Evolutionary conservation across 2,113 vertebrate species (phyloP).

Genomic region (Microcebus griseorufus): DNA sequence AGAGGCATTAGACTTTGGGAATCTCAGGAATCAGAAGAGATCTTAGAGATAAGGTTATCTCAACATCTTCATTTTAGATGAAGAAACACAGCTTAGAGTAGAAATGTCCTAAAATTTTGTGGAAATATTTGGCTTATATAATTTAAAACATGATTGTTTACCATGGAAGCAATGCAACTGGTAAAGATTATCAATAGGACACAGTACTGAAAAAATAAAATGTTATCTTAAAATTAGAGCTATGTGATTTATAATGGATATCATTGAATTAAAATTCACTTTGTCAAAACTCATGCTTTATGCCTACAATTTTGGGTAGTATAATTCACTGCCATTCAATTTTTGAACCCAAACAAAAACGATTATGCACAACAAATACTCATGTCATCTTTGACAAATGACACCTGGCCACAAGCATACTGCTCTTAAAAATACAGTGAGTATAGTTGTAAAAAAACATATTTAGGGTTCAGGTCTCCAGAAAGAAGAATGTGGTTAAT

Average conservation of each 20-base stretch:
- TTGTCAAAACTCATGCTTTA: slow-evolving; percentile 11
- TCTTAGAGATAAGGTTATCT: not conserved
- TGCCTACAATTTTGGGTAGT: not conserved
- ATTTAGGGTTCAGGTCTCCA: not conserved
- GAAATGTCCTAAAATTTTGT: not conserved
- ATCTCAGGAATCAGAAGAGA: not conserved
- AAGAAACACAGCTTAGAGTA: not conserved
- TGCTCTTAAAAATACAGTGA: not conserved
- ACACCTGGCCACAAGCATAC: not conserved
- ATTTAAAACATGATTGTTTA: slow-evolving; percentile 17
- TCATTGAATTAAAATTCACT: slow-evolving; percentile 16
- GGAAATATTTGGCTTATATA: not conserved
- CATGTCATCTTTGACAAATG: not conserved
- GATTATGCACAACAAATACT: not conserved
- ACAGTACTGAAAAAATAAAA: not conserved
- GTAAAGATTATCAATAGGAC: not conserved
- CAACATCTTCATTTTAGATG: not conserved
- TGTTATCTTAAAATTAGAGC: slow-evolving; percentile 12
- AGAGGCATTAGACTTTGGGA: not conserved
- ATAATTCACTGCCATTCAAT: not conserved
- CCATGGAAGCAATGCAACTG: not conserved
- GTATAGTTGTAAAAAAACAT: not conserved
- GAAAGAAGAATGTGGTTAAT: not conserved
- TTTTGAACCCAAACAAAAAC: slow-evolving; percentile 35
- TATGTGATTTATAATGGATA: not conserved